Percentiles rank a stretch among this genome's conserved stretches.
Conservation (phyloP, 2,797 vertebrate species). For the Garrulus glandarius region DNA sequence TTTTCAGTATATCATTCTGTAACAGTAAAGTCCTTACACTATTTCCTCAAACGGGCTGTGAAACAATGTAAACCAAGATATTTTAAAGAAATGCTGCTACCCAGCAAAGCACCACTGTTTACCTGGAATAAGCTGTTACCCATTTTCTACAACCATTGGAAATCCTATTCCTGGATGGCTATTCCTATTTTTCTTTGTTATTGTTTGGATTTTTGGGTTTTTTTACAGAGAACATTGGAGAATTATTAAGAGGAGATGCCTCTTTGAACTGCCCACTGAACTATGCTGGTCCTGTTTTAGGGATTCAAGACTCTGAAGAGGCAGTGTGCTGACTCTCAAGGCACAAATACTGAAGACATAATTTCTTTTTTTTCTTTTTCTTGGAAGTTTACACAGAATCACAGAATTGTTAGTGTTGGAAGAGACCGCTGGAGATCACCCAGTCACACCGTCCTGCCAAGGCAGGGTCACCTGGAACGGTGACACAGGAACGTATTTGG, state of each 20-base stretch:
- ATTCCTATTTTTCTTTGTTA: not conserved
- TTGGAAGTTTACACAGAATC: not conserved
- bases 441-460: not conserved
- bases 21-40: fast-evolving
- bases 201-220: not conserved
- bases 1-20: not conserved
- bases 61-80: not conserved
- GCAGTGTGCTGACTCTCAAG: not conserved
- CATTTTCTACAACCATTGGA: not conserved
- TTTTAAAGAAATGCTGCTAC: not conserved
- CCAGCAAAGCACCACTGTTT: not conserved
- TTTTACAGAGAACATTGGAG: not conserved
- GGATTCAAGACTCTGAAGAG: no score
- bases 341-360: not conserved
- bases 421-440: not conserved
- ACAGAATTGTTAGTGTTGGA: not conserved
- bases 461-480: not conserved
- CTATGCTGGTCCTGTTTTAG: not conserved
- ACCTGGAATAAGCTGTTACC: not conserved
- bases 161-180: not conserved
- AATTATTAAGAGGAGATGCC: not conserved
- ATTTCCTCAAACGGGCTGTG: not conserved
- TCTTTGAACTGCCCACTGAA: not conserved
- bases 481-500: not conserved
- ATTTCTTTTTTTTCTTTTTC: not conserved